Evolutionary conservation across 1,140 invertebrate species (phyloP).

Genomic region (Dufourea novaeangliae): DNA sequence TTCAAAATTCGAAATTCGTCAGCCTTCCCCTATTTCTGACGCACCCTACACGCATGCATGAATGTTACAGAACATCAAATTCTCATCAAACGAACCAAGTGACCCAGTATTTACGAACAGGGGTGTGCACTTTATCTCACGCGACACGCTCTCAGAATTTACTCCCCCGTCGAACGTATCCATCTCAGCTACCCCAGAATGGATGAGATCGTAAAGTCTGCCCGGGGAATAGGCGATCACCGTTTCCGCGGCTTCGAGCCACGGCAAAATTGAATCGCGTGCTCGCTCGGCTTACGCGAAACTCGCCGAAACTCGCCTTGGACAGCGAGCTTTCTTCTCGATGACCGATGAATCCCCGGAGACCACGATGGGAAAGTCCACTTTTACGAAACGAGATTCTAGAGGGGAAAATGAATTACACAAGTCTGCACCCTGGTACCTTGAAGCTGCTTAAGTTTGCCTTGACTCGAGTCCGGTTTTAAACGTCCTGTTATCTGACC

Average conservation of each 20-base stretch:
- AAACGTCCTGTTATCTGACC: too few species aligned
- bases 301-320: neutral
- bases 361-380: too few species aligned
- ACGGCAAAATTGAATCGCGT: neutral
- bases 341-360: constrained; percentile 24
- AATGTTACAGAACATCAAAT: too few species aligned
- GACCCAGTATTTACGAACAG: too few species aligned
- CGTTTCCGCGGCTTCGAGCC: neutral
- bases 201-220: neutral
- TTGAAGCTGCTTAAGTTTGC: neutral
- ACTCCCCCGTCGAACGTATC: neutral
- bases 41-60: too few species aligned
- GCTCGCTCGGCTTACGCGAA: neutral
- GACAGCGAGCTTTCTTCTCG: neutral
- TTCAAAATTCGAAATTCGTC: too few species aligned
- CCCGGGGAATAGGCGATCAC: constrained; percentile 3
- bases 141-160: neutral
- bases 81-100: too few species aligned
- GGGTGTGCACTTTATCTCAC: too few species aligned
- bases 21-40: too few species aligned
- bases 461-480: neutral
- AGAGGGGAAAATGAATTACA: constrained; percentile 9
- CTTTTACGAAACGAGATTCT: neutral
- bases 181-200: neutral
- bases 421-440: neutral